A percentile compares a stretch with the other conserved stretches of the same genome.
Conservation (phyloP, 2,888 invertebrate genomes). For the Mamestra brassicae region DNA sequence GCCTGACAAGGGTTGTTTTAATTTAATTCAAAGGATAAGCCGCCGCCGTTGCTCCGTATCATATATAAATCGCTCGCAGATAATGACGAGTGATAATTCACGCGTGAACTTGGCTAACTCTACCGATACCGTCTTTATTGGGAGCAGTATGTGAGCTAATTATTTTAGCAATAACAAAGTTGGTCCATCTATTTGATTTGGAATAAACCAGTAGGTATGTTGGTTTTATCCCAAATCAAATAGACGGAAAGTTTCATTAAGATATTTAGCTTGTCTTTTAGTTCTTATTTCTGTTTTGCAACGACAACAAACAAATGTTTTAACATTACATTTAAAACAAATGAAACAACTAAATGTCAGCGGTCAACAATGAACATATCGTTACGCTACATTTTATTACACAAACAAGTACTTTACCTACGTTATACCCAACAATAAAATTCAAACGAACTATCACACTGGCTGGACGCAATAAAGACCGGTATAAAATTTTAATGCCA, state of each 20-base stretch:
- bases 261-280: background rate
- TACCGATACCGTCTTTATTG: constrained; percentile 13
- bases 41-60: constrained; percentile 73
- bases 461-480: constrained; percentile 25
- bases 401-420: background rate
- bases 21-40: constrained; percentile 86
- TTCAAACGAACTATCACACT: constrained; percentile 15
- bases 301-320: background rate
- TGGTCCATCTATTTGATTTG: no score
- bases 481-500: constrained; percentile 23
- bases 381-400: constrained; percentile 15
- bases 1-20: constrained; percentile 81
- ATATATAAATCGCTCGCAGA: constrained; percentile 77
- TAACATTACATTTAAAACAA: constrained; percentile 8
- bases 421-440: constrained; percentile 17
- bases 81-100: constrained; percentile 84
- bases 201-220: background rate
- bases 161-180: constrained; percentile 8
- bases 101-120: constrained; percentile 58
- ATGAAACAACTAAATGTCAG: background rate
- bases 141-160: constrained; percentile 22
- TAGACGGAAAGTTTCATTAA: background rate
- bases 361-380: background rate
- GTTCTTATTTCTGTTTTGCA: background rate
- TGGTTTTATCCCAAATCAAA: background rate